Conservation (phyloP, 2,113 vertebrate genomes). For the Halichoeres trimaculatus region DNA sequence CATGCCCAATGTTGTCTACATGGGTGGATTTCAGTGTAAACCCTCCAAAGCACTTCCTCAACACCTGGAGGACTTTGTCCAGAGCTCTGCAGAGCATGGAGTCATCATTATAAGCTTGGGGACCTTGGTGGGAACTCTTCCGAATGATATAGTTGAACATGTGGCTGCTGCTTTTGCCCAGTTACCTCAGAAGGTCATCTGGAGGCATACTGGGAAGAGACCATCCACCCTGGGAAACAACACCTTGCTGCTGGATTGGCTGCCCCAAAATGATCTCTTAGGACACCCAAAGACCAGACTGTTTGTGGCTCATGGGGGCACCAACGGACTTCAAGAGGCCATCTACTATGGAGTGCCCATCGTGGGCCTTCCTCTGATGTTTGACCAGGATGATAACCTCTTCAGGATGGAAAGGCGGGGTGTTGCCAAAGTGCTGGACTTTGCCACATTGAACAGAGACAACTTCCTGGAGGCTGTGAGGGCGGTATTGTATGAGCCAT, state of each 20-base stretch:
- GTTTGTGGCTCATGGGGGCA: conserved; percentile 75
- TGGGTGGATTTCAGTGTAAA: conserved; percentile 77
- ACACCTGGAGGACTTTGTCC: conserved; percentile 67
- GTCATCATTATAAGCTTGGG: conserved; percentile 73
- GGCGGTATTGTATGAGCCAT: conserved; percentile 61
- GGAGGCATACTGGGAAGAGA: conserved; percentile 66
- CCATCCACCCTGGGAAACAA: conserved; percentile 69
- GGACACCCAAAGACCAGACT: conserved; percentile 70
- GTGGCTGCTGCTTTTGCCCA: conserved; percentile 70
- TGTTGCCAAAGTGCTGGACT: conserved; percentile 71
- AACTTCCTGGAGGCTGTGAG: conserved; percentile 64
- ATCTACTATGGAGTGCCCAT: conserved; percentile 70
- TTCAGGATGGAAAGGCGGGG: conserved; percentile 64
- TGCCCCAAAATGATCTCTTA: conserved; percentile 75
- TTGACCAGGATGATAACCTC: conserved; percentile 73
- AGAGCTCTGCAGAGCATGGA: conserved; percentile 71
- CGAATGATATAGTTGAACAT: conserved; percentile 57
- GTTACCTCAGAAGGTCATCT: conserved; percentile 73
- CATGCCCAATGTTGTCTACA: conserved; percentile 74
- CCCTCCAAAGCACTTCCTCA: conserved; percentile 62
- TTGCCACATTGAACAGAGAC: conserved; percentile 57
- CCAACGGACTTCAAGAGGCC: conserved; percentile 75
- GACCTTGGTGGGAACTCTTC: conserved; percentile 64
- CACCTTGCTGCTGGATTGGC: conserved; percentile 65
- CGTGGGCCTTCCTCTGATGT: conserved; percentile 71